phyloP scores from a whole-genome alignment of 2,888 invertebrate genomes.

The Macrosiphum euphorbiae region DNA sequence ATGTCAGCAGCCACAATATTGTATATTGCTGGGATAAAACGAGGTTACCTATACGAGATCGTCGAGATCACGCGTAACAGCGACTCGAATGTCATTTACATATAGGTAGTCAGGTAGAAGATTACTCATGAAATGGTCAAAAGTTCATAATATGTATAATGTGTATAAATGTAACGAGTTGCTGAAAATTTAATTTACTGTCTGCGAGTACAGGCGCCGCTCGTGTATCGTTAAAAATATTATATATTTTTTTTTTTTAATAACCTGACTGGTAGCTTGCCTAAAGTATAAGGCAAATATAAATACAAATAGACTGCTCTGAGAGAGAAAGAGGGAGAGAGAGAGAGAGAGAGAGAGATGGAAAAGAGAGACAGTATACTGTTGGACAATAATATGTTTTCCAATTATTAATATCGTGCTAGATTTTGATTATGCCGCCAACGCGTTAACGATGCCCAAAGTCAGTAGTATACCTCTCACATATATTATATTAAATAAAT shows the following conservation, averaged over 20 bases:
- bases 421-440: neutral
- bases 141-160: neutral
- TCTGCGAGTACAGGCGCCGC: neutral
- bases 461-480: neutral
- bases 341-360: neutral
- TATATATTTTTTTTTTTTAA: neutral
- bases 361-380: neutral
- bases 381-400: neutral
- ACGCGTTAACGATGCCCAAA: neutral
- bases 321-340: no score
- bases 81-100: neutral
- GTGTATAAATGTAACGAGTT: neutral
- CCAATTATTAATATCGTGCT: neutral
- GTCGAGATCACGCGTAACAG: neutral
- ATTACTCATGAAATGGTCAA: neutral
- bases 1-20: neutral
- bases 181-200: neutral
- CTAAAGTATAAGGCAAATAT: neutral
- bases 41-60: neutral
- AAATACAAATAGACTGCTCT: neutral
- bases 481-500: neutral
- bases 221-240: neutral
- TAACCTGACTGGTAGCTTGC: neutral
- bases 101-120: neutral
- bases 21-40: neutral